These are phyloP conservation scores for Pseudoips prasinana DNA, from an alignment of 2,888 invertebrate genomes.

Conservation along the genomic window DNA sequence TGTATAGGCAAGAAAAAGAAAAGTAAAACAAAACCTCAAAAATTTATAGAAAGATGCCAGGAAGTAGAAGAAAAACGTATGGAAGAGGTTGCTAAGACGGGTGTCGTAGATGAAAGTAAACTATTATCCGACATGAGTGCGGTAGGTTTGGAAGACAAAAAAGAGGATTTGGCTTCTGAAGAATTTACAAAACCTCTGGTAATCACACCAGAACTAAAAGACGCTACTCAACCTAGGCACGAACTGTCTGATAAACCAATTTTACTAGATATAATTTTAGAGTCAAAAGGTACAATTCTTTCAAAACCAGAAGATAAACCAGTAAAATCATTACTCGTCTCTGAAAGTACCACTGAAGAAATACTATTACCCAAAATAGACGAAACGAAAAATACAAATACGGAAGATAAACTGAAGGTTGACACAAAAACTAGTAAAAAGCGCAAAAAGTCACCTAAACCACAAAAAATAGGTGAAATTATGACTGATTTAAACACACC, in stretches of 20 bases:
- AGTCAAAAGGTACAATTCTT: conserved; percentile 2
- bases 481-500: not conserved
- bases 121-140: not conserved
- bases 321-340: conserved; percentile 22
- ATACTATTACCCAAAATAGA: conserved; percentile 8
- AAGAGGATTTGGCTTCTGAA: no score
- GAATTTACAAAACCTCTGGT: no score
- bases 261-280: conserved; percentile 4
- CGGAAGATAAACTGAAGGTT: conserved; percentile 25
- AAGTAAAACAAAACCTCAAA: conserved; percentile 35
- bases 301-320: not conserved
- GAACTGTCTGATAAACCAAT: conserved; percentile 9
- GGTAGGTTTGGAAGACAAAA: no score
- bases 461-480: conserved; percentile 17
- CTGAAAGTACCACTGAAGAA: conserved; percentile 16
- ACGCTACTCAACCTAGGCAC: conserved; percentile 5
- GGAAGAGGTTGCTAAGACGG: no score
- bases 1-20: conserved; percentile 38
- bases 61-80: conserved; percentile 16
- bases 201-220: no score
- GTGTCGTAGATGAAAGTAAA: conserved; percentile 10
- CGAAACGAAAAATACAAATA: conserved; percentile 7
- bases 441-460: conserved; percentile 43
- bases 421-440: conserved; percentile 39
- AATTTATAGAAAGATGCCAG: conserved; percentile 4